A percentile compares a stretch with the other conserved stretches of the same genome.
phyloP scores from a whole-genome alignment of 2,888 invertebrate species.

The Hypercompe scribonia region DNA sequence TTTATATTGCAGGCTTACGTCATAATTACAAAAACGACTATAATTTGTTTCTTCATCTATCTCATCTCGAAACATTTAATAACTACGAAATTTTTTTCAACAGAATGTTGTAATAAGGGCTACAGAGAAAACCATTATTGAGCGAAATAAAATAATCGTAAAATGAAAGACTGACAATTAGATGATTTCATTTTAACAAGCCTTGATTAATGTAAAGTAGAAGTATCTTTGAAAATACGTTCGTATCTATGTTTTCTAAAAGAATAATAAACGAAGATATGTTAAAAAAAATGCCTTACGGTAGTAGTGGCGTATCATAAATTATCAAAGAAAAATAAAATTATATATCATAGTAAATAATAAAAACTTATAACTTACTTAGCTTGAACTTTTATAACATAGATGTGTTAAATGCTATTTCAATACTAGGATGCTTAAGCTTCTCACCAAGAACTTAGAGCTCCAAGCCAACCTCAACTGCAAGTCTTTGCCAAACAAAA shows the following conservation, averaged over 20 bases:
- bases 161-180: neutral
- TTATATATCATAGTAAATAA: too few relatives aligned
- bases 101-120: neutral
- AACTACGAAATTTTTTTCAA: neutral
- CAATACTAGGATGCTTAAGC: neutral
- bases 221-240: too few relatives aligned
- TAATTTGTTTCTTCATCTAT: too few relatives aligned
- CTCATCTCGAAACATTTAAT: neutral
- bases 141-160: neutral
- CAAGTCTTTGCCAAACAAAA: too few relatives aligned
- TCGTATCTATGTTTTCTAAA: too few relatives aligned
- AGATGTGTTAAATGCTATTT: neutral
- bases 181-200: neutral
- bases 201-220: neutral
- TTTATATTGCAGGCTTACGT: neutral
- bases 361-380: too few relatives aligned
- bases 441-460: too few relatives aligned
- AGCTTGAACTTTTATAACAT: too few relatives aligned
- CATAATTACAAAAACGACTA: neutral
- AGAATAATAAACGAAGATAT: too few relatives aligned
- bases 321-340: too few relatives aligned
- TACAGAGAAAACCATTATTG: neutral
- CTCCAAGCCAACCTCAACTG: too few relatives aligned
- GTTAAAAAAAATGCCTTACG: neutral
- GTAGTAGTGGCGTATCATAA: neutral